These are phyloP conservation scores for Drosophila paranaensis DNA, from an alignment of 2,888 invertebrate genomes.

Conservation along the genomic window DNA sequence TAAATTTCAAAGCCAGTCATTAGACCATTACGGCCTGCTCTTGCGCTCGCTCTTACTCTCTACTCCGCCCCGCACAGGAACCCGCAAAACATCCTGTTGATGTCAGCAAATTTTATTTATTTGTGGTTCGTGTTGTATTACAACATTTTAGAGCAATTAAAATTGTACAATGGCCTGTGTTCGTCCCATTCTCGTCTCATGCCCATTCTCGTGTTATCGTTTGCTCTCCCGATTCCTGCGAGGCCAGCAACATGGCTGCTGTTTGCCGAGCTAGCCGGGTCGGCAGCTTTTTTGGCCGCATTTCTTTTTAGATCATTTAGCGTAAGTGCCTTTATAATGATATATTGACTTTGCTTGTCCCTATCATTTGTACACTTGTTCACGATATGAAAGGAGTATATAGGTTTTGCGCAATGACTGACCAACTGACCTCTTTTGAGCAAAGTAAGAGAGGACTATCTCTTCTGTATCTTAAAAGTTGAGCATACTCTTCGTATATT, in stretches of 20 bases:
- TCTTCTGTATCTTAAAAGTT: no score
- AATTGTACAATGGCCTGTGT: slow-evolving; percentile 67
- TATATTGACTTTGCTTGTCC: slow-evolving; percentile 63
- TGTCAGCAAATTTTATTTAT: slow-evolving; percentile 79
- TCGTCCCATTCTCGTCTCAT: slow-evolving; percentile 13
- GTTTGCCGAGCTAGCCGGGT: slow-evolving; percentile 8
- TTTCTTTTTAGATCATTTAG: slow-evolving; percentile 61
- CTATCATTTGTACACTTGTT: slow-evolving; percentile 4
- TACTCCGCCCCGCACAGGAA: slow-evolving; percentile 51
- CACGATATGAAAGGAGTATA: not conserved
- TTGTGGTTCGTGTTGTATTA: slow-evolving; percentile 78
- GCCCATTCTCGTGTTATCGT: slow-evolving; percentile 1
- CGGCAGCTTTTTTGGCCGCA: slow-evolving; percentile 43
- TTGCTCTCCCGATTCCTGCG: slow-evolving; percentile 14
- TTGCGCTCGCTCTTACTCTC: not conserved
- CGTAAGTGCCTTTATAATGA: slow-evolving; percentile 66
- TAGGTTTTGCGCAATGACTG: not conserved
- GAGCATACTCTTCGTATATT: no score
- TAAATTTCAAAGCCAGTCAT: slow-evolving; percentile 63
- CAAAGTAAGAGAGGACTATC: not conserved
- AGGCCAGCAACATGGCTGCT: slow-evolving; percentile 15
- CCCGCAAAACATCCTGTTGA: slow-evolving; percentile 76
- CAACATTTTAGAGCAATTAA: slow-evolving; percentile 77
- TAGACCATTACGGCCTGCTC: slow-evolving; percentile 46
- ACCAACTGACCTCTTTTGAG: not conserved